These are phyloP conservation scores for Bufotes viridis DNA, from an alignment of 2,797 vertebrate genomes.

Conservation along the genomic window DNA sequence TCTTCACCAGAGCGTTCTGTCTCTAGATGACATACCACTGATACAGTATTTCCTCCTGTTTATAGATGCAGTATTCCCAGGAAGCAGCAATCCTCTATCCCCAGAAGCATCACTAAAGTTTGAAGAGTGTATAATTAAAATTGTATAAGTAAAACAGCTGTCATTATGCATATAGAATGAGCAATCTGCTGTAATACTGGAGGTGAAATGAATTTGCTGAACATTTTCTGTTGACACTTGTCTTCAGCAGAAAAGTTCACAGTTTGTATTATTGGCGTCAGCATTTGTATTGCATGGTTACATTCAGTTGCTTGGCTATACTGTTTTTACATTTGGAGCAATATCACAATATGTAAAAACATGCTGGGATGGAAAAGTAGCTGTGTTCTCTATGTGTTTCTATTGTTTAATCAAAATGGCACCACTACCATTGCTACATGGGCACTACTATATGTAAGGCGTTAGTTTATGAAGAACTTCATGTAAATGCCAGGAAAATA, in stretches of 20 bases:
- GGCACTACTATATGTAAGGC: no score
- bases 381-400: constrained; percentile 59
- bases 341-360: constrained; percentile 62
- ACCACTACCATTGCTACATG: no score
- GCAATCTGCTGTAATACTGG: constrained; percentile 43
- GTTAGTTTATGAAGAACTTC: no score
- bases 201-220: constrained; percentile 50
- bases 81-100: neutral
- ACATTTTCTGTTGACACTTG: constrained; percentile 48
- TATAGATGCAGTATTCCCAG: neutral
- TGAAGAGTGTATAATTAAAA: constrained; percentile 56
- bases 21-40: neutral
- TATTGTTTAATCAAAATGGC: neutral
- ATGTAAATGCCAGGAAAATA: no score
- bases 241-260: constrained; percentile 41
- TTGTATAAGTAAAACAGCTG: constrained; percentile 59
- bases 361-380: constrained; percentile 58
- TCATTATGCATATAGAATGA: constrained; percentile 39
- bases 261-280: constrained; percentile 59
- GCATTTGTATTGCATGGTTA: constrained; percentile 52
- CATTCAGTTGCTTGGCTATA: constrained; percentile 63
- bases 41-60: neutral
- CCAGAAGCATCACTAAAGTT: constrained; percentile 24
- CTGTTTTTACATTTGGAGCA: constrained; percentile 57
- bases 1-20: neutral